Conservation (phyloP, 2,113 vertebrate genomes). For the Lonchura striata region DNA sequence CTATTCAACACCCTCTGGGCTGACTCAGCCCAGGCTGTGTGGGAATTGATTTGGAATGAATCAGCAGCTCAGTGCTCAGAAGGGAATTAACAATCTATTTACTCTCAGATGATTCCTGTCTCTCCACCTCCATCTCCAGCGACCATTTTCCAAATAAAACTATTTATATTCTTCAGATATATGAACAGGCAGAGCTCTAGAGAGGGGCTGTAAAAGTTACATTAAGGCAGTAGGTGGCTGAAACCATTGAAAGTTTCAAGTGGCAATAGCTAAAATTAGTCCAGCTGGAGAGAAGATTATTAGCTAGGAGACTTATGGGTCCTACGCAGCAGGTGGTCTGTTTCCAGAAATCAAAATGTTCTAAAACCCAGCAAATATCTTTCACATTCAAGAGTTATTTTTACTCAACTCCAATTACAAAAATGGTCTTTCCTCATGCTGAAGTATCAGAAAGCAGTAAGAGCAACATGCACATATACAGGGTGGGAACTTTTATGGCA, state of each 20-base stretch:
- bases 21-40: slow-evolving; percentile 75
- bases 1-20: slow-evolving; percentile 59
- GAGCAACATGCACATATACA: not conserved
- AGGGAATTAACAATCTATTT: slow-evolving; percentile 53
- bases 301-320: slow-evolving; percentile 48
- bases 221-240: slow-evolving; percentile 48
- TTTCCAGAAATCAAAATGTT: slow-evolving; percentile 50
- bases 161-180: slow-evolving; percentile 52
- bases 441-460: not conserved
- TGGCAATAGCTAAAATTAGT: slow-evolving; percentile 62
- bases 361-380: slow-evolving; percentile 26
- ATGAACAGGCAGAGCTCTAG: slow-evolving; percentile 1
- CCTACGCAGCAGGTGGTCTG: slow-evolving; percentile 66
- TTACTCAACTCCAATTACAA: slow-evolving; percentile 46
- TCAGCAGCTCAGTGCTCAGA: slow-evolving; percentile 46
- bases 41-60: slow-evolving; percentile 58
- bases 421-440: slow-evolving; percentile 56
- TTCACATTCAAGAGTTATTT: slow-evolving; percentile 60
- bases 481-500: not conserved
- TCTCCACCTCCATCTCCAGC: slow-evolving; percentile 45
- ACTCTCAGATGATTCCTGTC: slow-evolving; percentile 10
- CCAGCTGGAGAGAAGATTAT: slow-evolving; percentile 53
- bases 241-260: slow-evolving; percentile 65
- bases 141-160: slow-evolving; percentile 50
- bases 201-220: slow-evolving; percentile 30